Evolutionary conservation across 2,113 vertebrate species (phyloP).

Genomic region (Oryzias woworae): DNA sequence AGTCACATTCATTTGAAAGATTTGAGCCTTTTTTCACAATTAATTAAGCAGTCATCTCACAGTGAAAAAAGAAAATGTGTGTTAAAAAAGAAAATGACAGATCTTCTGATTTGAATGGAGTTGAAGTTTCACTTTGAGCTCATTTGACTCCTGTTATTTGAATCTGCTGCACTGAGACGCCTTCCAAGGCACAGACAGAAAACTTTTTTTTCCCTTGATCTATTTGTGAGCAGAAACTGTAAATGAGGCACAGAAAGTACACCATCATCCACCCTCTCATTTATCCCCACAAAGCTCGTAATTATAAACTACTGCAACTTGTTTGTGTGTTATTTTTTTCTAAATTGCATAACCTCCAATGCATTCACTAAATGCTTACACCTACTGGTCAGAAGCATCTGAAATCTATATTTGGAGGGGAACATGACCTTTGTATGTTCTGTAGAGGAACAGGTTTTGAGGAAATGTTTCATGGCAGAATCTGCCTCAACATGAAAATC

Average conservation of each 20-base stretch:
- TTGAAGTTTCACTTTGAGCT: not conserved
- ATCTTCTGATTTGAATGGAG: not conserved
- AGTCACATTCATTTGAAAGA: no score
- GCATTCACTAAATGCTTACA: conserved; percentile 21
- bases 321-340: conserved; percentile 4
- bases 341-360: conserved; percentile 10
- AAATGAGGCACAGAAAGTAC: conserved; percentile 7
- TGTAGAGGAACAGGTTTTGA: not conserved
- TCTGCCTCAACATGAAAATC: conserved; percentile 12
- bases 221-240: conserved; percentile 40
- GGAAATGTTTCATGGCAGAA: conserved; percentile 14
- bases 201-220: conserved; percentile 7
- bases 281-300: conserved; percentile 32
- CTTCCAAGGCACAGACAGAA: conserved; percentile 4
- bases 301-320: conserved; percentile 36
- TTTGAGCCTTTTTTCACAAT: no score
- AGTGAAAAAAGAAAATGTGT: not conserved
- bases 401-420: conserved; percentile 9
- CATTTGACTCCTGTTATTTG: conserved; percentile 12
- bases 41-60: no score
- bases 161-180: conserved; percentile 3
- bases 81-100: not conserved
- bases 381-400: conserved; percentile 14
- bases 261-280: conserved; percentile 43
- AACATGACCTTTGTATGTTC: conserved; percentile 22